A percentile compares a stretch with the other conserved stretches of the same genome.
phyloP scores from a whole-genome alignment of 2,113 vertebrate species.

The Cochlearius cochlearius region DNA sequence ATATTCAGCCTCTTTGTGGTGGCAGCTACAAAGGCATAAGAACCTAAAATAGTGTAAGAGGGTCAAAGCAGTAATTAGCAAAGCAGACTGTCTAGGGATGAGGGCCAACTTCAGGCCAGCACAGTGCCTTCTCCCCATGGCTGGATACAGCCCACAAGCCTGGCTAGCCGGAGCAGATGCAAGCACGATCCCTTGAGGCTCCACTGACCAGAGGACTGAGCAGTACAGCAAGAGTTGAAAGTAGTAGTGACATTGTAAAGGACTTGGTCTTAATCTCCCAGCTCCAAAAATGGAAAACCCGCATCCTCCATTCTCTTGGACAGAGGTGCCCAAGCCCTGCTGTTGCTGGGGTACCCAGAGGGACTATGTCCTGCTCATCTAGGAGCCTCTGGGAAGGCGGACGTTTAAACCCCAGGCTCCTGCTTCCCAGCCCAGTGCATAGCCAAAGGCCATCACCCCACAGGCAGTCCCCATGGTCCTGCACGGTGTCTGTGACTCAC shows the following conservation, averaged over 20 bases:
- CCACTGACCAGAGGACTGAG: neutral
- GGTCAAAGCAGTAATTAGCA: neutral
- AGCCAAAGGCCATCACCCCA: neutral
- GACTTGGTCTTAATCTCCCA: neutral
- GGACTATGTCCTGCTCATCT: neutral
- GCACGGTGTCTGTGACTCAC: neutral
- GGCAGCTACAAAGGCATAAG: neutral
- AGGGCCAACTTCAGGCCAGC: neutral
- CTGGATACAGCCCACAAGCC: neutral
- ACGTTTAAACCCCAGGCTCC: neutral
- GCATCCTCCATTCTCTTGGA: neutral
- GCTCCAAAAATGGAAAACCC: neutral
- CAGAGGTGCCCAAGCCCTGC: neutral
- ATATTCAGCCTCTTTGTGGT: neutral
- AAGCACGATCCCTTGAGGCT: neutral
- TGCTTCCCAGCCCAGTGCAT: neutral
- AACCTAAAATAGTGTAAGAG: neutral
- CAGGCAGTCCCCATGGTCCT: neutral
- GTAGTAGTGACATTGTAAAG: neutral
- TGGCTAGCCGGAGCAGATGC: neutral
- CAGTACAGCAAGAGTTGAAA: neutral
- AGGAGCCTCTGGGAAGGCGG: neutral
- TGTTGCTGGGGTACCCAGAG: neutral
- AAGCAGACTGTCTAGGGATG: neutral
- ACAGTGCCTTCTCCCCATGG: neutral